Conservation (phyloP, 2,888 invertebrate species). For the Drosophila borealis region DNA sequence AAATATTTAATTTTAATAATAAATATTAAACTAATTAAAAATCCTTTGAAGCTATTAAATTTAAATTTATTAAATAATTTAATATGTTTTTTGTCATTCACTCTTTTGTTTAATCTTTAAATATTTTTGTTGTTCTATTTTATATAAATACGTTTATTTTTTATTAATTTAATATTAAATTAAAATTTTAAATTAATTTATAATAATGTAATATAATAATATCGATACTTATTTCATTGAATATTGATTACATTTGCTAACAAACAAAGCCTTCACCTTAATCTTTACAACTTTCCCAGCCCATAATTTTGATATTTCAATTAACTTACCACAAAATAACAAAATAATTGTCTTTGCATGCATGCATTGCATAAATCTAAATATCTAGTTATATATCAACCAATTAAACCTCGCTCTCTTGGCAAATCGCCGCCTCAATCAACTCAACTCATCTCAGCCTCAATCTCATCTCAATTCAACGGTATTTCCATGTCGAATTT, state of each 20-base stretch:
- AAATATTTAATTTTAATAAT: background rate
- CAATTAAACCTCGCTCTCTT: constrained; percentile 47
- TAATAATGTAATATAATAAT: background rate
- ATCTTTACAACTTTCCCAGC: background rate
- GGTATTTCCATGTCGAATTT: constrained; percentile 41
- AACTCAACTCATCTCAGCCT: constrained; percentile 20
- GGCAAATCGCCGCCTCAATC: constrained; percentile 41
- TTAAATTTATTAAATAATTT: background rate
- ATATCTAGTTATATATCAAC: constrained; percentile 37
- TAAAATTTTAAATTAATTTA: background rate
- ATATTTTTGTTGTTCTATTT: no score
- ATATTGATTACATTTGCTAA: background rate
- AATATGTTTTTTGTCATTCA: background rate
- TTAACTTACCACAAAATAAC: constrained; percentile 33
- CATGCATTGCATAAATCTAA: constrained; percentile 31
- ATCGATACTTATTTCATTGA: no score
- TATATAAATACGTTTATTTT: no score
- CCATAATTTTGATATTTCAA: constrained; percentile 14
- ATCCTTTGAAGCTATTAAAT: no score
- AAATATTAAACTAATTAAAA: background rate
- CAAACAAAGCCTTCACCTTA: background rate
- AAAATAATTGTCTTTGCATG: constrained; percentile 25
- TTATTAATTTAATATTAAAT: no score
- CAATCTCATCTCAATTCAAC: constrained; percentile 37
- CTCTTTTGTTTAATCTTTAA: no score